Conservation (phyloP, 1,140 invertebrate genomes). For the Sycobia sp. region DNA sequence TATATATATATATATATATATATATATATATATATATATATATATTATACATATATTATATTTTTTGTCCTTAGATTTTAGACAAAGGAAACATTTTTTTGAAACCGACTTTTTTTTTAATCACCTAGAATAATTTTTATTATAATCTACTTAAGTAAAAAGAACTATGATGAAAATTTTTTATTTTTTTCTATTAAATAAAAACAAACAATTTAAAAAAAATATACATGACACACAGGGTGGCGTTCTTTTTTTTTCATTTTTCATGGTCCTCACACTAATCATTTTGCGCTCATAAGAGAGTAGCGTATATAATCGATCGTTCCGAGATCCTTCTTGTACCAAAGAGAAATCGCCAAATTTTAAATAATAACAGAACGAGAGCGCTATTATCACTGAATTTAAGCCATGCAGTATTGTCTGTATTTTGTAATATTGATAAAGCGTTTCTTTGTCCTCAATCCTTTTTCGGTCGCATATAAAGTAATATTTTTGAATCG, state of each 20-base stretch:
- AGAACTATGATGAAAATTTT: constrained; percentile 34
- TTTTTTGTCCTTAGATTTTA: constrained; percentile 32
- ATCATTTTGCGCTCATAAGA: not conserved
- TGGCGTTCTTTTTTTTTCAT: constrained; percentile 26
- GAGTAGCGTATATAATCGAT: too few relatives aligned
- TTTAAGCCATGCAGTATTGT: too few relatives aligned
- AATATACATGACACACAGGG: constrained; percentile 20
- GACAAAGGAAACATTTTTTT: constrained; percentile 26
- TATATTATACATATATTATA: too few relatives aligned
- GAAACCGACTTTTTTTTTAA: constrained; percentile 34
- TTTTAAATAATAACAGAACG: too few relatives aligned
- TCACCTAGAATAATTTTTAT: constrained; percentile 33
- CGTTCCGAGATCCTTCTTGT: too few relatives aligned
- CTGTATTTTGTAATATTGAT: too few relatives aligned
- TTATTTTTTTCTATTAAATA: constrained; percentile 38
- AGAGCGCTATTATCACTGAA: too few relatives aligned
- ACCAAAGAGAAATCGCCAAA: too few relatives aligned
- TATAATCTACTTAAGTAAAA: constrained; percentile 33
- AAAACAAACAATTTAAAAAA: constrained; percentile 35
- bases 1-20: constrained; percentile 2
- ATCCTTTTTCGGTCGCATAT: too few relatives aligned
- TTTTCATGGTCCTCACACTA: constrained; percentile 17
- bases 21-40: not conserved
- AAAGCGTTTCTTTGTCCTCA: too few relatives aligned
- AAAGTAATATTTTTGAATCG: too few relatives aligned